These are phyloP conservation scores for Lophius piscatorius DNA, from an alignment of 2,113 vertebrate genomes.

Conservation along the genomic window DNA sequence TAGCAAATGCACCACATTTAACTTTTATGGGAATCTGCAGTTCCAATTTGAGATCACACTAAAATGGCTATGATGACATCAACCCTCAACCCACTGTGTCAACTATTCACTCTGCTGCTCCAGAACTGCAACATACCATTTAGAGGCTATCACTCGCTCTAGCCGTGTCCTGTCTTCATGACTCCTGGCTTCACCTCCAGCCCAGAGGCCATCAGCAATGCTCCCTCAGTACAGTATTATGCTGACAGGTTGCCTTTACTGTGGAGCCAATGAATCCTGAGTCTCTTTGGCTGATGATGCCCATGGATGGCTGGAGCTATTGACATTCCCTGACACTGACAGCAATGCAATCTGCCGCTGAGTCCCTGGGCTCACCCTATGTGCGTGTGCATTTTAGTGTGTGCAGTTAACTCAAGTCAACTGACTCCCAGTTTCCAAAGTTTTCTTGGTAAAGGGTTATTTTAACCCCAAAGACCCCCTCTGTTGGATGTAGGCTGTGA, in stretches of 20 bases:
- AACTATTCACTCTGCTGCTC: not conserved
- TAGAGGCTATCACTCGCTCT: slow-evolving; percentile 5
- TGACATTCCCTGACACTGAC: slow-evolving; percentile 62
- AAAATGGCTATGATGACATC: slow-evolving; percentile 7
- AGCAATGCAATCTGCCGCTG: slow-evolving; percentile 57
- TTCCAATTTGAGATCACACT: slow-evolving; percentile 11
- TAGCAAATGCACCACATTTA: slow-evolving; percentile 22
- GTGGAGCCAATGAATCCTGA: slow-evolving; percentile 43
- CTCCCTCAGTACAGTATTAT: too few species aligned
- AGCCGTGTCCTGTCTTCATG: not conserved
- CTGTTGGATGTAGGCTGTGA: slow-evolving; percentile 9
- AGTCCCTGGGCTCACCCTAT: slow-evolving; percentile 33
- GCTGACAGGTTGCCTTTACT: slow-evolving; percentile 40
- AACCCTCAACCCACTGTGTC: not conserved
- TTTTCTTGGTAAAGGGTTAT: slow-evolving; percentile 55
- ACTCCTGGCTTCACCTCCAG: not conserved
- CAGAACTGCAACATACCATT: not conserved
- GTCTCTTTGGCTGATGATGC: slow-evolving; percentile 45
- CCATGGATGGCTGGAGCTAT: slow-evolving; percentile 64
- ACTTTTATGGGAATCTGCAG: slow-evolving; percentile 15
- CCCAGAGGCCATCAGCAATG: slow-evolving; percentile 10
- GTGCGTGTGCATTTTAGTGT: slow-evolving; percentile 20
- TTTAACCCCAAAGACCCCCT: slow-evolving; percentile 63
- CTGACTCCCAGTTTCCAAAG: slow-evolving; percentile 57
- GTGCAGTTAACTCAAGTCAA: slow-evolving; percentile 54